Percentiles rank a stretch among this genome's conserved stretches.
These are phyloP conservation scores for Phalacrocorax aristotelis DNA, from an alignment of 2,113 vertebrate species.

Conservation along the genomic window DNA sequence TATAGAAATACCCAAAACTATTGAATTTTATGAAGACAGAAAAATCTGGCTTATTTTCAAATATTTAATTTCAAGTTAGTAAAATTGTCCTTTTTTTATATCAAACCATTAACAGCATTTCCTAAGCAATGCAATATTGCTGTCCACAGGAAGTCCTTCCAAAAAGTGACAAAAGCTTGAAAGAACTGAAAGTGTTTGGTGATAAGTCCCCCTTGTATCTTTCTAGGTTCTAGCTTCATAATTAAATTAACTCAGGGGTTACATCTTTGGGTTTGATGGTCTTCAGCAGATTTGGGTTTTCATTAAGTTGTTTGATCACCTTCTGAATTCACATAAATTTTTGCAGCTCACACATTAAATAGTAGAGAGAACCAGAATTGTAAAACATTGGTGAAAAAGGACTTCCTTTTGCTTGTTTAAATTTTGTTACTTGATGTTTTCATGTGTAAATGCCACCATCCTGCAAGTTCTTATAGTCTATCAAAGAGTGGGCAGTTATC, in stretches of 20 bases:
- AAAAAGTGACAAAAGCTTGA: neutral
- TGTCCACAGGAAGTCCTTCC: neutral
- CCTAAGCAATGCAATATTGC: neutral
- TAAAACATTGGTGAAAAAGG: neutral
- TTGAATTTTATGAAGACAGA: neutral
- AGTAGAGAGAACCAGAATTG: neutral
- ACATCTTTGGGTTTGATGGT: neutral
- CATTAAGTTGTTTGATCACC: neutral
- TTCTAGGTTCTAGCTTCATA: neutral
- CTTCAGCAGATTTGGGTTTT: neutral
- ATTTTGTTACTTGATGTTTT: neutral
- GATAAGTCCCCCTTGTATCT: neutral
- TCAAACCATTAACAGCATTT: neutral
- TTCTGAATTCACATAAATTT: neutral
- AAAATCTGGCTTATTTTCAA: neutral
- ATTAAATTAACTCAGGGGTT: neutral
- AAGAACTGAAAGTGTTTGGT: neutral
- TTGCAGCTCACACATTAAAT: neutral
- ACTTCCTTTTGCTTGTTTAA: neutral
- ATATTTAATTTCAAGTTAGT: neutral
- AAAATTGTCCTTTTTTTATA: neutral
- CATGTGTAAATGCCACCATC: neutral
- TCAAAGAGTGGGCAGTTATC: neutral
- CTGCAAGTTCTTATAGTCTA: neutral
- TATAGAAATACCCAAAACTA: neutral